A percentile compares a stretch with the other conserved stretches of the same genome.
These are phyloP conservation scores for Uria lomvia DNA, from an alignment of 2,113 vertebrate genomes.

Conservation along the genomic window DNA sequence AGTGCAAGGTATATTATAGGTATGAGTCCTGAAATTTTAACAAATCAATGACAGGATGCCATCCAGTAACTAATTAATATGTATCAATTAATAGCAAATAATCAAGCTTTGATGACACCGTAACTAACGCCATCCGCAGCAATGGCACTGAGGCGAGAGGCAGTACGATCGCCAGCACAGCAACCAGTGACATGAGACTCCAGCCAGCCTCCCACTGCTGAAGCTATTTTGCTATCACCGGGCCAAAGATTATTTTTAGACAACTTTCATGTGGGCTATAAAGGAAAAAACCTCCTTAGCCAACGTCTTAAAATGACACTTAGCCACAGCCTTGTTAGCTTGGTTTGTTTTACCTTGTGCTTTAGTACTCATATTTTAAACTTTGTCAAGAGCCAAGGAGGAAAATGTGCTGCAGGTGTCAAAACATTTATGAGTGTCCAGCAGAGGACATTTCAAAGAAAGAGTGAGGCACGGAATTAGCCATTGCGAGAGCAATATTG, in stretches of 20 bases:
- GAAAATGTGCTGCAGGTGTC: background rate
- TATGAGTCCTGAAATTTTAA: background rate
- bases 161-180: background rate
- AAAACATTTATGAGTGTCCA: background rate
- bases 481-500: background rate
- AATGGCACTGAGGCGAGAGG: background rate
- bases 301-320: background rate
- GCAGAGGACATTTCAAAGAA: background rate
- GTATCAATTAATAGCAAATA: background rate
- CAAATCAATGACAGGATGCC: background rate
- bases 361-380: background rate
- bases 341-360: background rate
- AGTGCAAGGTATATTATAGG: background rate
- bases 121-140: background rate
- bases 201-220: background rate
- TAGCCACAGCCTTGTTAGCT: background rate
- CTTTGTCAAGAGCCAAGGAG: background rate
- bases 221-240: accelerated
- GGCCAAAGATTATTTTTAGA: background rate
- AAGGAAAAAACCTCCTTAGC: background rate
- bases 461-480: background rate
- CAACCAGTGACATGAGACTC: background rate
- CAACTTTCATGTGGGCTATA: background rate
- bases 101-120: background rate
- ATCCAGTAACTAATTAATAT: background rate